Evolutionary conservation across 1,140 invertebrate genomes (phyloP).

Genomic region (Brachionus sp.): DNA sequence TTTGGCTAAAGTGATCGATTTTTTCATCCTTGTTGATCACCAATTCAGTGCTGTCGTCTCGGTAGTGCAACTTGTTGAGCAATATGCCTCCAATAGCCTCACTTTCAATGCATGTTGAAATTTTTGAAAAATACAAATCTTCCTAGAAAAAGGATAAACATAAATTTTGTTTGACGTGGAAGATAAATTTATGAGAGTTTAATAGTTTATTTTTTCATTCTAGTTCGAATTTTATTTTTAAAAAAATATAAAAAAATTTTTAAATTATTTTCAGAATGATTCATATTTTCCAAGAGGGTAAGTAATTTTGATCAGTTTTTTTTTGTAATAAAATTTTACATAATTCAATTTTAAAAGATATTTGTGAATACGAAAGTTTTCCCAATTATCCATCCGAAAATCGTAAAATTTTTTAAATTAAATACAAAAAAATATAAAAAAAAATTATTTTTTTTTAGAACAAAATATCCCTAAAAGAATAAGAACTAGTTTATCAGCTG

Average conservation of each 20-base stretch:
- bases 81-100: slow-evolving; percentile 36
- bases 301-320: background rate
- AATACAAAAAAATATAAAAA: background rate
- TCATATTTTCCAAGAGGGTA: background rate
- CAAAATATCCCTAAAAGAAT: too few species aligned
- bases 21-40: slow-evolving; percentile 31
- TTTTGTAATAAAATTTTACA: background rate
- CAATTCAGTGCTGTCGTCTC: background rate
- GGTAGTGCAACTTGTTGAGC: slow-evolving; percentile 31
- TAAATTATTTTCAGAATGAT: background rate
- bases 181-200: background rate
- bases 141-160: slow-evolving; percentile 17
- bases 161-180: background rate
- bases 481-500: too few species aligned
- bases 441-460: background rate
- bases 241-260: background rate
- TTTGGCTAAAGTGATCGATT: background rate
- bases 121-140: slow-evolving; percentile 43
- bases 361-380: background rate
- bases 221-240: background rate
- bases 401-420: background rate
- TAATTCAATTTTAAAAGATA: background rate
- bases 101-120: slow-evolving; percentile 44
- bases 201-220: background rate
- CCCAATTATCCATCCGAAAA: background rate